Evolutionary conservation across 2,113 vertebrate genomes (phyloP).

Genomic region (Leucopsar rothschildi): DNA sequence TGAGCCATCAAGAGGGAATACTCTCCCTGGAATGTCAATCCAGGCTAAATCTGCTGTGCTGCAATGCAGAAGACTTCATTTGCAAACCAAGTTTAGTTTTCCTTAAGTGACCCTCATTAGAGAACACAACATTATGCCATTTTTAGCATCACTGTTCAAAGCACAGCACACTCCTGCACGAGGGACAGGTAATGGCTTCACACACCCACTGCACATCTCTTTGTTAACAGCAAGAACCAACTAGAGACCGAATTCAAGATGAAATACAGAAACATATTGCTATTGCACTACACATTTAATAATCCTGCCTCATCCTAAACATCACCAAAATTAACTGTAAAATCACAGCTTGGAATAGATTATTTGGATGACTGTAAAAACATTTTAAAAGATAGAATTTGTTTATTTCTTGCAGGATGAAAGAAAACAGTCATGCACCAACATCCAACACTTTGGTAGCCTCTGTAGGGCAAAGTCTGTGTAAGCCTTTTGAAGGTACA

Average conservation of each 20-base stretch:
- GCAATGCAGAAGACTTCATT: not conserved
- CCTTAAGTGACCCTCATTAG: not conserved
- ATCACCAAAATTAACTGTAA: not conserved
- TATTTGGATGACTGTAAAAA: not conserved
- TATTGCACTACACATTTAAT: not conserved
- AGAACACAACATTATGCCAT: not conserved
- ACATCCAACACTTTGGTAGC: not conserved
- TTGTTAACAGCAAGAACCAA: not conserved
- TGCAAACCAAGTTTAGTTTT: not conserved
- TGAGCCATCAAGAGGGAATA: not conserved
- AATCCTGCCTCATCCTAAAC: not conserved
- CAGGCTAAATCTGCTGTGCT: not conserved
- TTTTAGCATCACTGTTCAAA: not conserved
- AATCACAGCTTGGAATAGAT: not conserved
- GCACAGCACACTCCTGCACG: not conserved
- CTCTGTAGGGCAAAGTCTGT: not conserved
- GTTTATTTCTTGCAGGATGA: not conserved
- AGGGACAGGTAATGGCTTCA: not conserved
- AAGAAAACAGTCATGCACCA: not conserved
- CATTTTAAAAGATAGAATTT: fast-evolving
- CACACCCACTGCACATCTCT: not conserved
- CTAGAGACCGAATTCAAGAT: not conserved
- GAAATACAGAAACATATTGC: not conserved
- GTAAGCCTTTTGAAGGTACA: not conserved
- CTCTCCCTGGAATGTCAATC: not conserved